Evolutionary conservation across 1,140 invertebrate species (phyloP).

Genomic region (Bradynema listronoti): DNA sequence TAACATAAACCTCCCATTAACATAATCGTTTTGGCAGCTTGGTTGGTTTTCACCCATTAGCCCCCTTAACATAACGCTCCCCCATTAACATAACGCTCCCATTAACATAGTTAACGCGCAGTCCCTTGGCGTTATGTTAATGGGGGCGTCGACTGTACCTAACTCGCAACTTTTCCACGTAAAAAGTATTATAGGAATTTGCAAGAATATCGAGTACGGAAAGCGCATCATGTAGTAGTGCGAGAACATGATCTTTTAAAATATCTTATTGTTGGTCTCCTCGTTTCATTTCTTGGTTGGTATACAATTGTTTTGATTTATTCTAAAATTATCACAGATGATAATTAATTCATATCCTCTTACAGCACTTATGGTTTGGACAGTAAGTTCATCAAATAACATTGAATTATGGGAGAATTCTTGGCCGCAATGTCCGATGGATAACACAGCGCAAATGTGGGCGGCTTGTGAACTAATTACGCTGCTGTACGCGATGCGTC

Average conservation of each 20-base stretch:
- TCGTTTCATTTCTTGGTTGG: conserved; percentile 69
- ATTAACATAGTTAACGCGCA: too few relatives aligned
- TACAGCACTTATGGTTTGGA: conserved; percentile 52
- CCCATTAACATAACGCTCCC: too few relatives aligned
- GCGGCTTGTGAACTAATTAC: conserved; percentile 64
- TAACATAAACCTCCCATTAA: too few relatives aligned
- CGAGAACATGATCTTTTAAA: conserved; percentile 76
- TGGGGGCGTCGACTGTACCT: too few relatives aligned
- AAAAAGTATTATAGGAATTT: conserved; percentile 60
- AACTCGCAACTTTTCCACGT: not conserved
- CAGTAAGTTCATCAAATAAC: conserved; percentile 43
- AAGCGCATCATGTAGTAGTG: conserved; percentile 78
- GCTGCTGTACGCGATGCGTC: conserved; percentile 72
- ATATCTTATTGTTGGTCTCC: conserved; percentile 76
- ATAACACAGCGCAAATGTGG: conserved; percentile 32
- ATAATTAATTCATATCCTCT: conserved; percentile 6
- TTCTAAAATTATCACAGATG: not conserved
- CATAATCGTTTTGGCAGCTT: too few relatives aligned
- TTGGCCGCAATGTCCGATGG: conserved; percentile 55
- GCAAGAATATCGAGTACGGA: conserved; percentile 70
- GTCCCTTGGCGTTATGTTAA: too few relatives aligned
- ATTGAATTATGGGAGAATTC: conserved; percentile 38
- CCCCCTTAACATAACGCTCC: too few relatives aligned
- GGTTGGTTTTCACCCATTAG: too few relatives aligned
- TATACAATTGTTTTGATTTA: conserved; percentile 47